Evolutionary conservation across 2,888 invertebrate species (phyloP).

Genomic region (Orthosia gracilis): DNA sequence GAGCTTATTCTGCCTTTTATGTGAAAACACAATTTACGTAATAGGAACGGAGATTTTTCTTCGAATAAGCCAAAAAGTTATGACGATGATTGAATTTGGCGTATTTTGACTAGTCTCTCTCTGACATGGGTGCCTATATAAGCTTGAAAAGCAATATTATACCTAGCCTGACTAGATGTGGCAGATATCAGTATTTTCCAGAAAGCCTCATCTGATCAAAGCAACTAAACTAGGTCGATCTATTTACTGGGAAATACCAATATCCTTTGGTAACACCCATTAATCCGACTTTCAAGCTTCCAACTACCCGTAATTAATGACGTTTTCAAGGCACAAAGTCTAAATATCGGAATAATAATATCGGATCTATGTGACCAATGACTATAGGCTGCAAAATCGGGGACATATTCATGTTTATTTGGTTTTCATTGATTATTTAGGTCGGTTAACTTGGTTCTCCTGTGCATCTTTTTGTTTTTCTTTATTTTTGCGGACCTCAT

Average conservation of each 20-base stretch:
- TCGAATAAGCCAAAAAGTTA: background rate
- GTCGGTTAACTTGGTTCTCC: too few species aligned
- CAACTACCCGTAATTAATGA: background rate
- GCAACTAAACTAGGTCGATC: background rate
- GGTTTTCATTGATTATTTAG: too few species aligned
- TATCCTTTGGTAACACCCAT: slow-evolving; percentile 12
- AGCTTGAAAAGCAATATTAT: background rate
- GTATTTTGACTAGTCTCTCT: background rate
- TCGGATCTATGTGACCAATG: too few species aligned
- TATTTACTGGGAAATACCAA: background rate
- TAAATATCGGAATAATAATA: background rate
- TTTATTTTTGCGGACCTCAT: too few species aligned
- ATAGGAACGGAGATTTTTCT: background rate
- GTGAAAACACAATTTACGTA: slow-evolving; percentile 17
- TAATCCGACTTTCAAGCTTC: background rate
- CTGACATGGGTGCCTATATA: background rate
- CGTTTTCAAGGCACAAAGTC: background rate
- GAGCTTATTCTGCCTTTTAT: slow-evolving; percentile 10
- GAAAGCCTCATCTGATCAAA: background rate
- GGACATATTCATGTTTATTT: too few species aligned
- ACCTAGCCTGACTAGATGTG: background rate
- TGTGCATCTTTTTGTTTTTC: too few species aligned
- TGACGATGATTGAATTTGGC: slow-evolving; percentile 6
- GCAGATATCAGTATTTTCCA: background rate
- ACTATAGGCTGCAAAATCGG: too few species aligned